phyloP scores from a whole-genome alignment of 2,113 vertebrate species.

The Murina feae region DNA sequence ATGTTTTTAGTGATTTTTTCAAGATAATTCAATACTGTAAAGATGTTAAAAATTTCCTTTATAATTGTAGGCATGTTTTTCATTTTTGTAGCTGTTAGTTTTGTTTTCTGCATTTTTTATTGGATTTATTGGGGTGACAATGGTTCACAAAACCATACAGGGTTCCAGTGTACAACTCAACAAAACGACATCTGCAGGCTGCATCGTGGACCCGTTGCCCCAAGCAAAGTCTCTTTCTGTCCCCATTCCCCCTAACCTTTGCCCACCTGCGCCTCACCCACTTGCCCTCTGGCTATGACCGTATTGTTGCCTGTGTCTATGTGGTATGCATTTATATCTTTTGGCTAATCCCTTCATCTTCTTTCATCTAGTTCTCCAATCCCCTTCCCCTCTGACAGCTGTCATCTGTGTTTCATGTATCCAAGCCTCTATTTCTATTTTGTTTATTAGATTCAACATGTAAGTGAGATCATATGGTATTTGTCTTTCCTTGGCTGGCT shows the following conservation, averaged over 20 bases:
- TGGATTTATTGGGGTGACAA: background rate
- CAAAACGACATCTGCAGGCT: background rate
- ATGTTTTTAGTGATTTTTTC: background rate
- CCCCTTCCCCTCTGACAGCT: background rate
- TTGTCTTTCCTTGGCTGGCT: background rate
- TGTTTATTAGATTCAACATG: background rate
- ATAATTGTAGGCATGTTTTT: background rate
- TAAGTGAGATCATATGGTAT: background rate
- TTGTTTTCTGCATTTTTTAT: background rate
- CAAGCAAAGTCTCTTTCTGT: background rate
- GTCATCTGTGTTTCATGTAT: background rate
- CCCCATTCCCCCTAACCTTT: background rate
- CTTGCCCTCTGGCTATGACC: background rate
- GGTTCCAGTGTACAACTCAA: background rate
- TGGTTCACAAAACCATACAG: background rate
- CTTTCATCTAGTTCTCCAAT: background rate
- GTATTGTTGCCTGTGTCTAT: background rate
- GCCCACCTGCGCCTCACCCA: background rate
- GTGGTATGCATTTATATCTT: background rate
- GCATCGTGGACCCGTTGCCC: background rate
- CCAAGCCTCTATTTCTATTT: background rate
- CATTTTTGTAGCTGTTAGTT: background rate
- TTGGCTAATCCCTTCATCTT: background rate
- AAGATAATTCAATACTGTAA: background rate
- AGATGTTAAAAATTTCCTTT: background rate